A percentile compares a stretch with the other conserved stretches of the same genome.
phyloP scores from a whole-genome alignment of 2,888 invertebrate species.

The Autographa pulchrina region DNA sequence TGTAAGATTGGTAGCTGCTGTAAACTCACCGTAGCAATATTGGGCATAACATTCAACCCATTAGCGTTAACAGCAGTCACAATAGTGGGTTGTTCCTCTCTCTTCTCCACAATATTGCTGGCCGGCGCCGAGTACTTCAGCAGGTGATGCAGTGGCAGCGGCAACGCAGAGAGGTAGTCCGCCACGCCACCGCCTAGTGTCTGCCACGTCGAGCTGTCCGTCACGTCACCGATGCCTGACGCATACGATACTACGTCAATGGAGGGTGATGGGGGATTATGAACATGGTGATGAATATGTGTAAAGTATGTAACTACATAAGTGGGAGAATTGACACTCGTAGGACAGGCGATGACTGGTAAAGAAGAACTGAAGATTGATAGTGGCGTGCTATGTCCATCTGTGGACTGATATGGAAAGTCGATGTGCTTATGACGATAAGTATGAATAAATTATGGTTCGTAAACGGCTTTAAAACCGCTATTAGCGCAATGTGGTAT shows the following conservation, averaged over 20 bases:
- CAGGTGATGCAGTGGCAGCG: slow-evolving; percentile 94
- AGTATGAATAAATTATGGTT: too few species aligned
- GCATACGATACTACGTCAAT: slow-evolving; percentile 51
- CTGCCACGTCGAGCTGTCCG: slow-evolving; percentile 91
- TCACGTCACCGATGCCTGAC: slow-evolving; percentile 84
- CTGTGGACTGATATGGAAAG: too few species aligned
- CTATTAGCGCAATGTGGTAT: too few species aligned
- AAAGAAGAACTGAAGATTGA: too few species aligned
- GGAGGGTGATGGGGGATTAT: slow-evolving; percentile 1
- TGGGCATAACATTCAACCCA: slow-evolving; percentile 71
- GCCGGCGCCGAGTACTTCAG: slow-evolving; percentile 94
- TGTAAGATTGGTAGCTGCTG: too few species aligned
- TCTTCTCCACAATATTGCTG: slow-evolving; percentile 89
- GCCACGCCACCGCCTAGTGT: slow-evolving; percentile 94
- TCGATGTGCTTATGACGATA: too few species aligned
- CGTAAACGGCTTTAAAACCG: too few species aligned
- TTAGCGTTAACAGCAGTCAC: slow-evolving; percentile 83
- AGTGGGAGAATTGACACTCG: too few species aligned
- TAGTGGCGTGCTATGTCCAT: too few species aligned
- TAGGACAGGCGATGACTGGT: too few species aligned
- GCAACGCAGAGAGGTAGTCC: slow-evolving; percentile 95
- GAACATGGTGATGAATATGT: slow-evolving; percentile 15
- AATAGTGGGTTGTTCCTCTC: slow-evolving; percentile 90
- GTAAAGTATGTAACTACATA: too few species aligned
- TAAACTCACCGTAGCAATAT: slow-evolving; percentile 69